phyloP scores from a whole-genome alignment of 1,140 invertebrate genomes.

The Oedothorax gibbosus region DNA sequence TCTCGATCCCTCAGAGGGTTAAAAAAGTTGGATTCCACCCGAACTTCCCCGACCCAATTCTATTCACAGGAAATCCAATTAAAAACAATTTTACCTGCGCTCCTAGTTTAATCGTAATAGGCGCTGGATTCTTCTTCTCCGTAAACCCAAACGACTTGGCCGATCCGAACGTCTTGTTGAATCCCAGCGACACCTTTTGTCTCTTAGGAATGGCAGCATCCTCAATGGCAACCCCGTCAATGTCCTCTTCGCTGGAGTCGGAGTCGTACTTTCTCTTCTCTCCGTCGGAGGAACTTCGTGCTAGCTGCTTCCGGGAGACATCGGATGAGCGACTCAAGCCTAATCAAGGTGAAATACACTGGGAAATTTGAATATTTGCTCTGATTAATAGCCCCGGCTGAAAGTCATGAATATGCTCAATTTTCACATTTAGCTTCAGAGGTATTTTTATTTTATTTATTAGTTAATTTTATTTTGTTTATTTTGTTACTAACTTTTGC shows the following conservation, averaged over 20 bases:
- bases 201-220: slow-evolving; percentile 39
- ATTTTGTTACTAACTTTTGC: too few relatives aligned
- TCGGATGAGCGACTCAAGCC: slow-evolving; percentile 46
- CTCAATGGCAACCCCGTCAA: slow-evolving; percentile 45
- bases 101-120: slow-evolving; percentile 58
- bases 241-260: slow-evolving; percentile 27
- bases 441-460: too few relatives aligned
- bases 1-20: too few relatives aligned
- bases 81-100: slow-evolving; percentile 31
- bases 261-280: slow-evolving; percentile 49
- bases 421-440: slow-evolving; percentile 19
- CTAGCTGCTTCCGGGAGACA: not conserved
- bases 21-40: too few relatives aligned
- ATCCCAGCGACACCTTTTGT: slow-evolving; percentile 46
- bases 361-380: slow-evolving; percentile 61
- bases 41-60: too few relatives aligned
- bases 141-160: slow-evolving; percentile 6
- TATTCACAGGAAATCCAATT: not conserved
- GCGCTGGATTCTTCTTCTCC: slow-evolving; percentile 50
- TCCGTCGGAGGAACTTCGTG: slow-evolving; percentile 6
- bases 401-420: slow-evolving; percentile 49
- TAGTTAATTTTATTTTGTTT: too few relatives aligned
- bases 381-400: slow-evolving; percentile 55
- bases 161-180: slow-evolving; percentile 55
- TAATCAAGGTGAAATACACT: slow-evolving; percentile 63